Conservation (phyloP, 2,888 invertebrate genomes). For the Apotomis betuletana region DNA sequence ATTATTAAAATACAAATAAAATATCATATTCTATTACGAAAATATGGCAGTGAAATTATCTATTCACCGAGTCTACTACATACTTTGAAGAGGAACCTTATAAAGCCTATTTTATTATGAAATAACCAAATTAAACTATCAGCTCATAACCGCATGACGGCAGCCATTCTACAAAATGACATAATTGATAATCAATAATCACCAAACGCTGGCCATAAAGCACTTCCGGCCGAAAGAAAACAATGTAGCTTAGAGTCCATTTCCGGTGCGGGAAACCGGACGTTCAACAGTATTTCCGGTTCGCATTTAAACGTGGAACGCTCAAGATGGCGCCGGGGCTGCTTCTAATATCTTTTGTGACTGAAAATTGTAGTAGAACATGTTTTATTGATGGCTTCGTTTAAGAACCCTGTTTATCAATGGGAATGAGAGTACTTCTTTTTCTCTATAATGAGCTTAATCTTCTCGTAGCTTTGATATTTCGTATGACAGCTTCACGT, state of each 20-base stretch:
- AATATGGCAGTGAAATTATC: too few relatives aligned
- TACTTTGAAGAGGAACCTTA: too few relatives aligned
- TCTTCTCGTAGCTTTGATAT: too few relatives aligned
- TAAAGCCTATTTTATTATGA: neutral
- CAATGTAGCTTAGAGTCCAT: conserved; percentile 36
- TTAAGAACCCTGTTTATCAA: too few relatives aligned
- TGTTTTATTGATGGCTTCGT: neutral
- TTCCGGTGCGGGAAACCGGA: conserved; percentile 39
- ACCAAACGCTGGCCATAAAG: conserved; percentile 36
- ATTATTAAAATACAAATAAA: too few relatives aligned
- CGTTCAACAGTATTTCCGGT: conserved; percentile 33
- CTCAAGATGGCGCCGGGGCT: conserved; percentile 19
- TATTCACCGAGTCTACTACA: too few relatives aligned
- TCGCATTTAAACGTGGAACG: conserved; percentile 22
- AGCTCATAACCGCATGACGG: neutral
- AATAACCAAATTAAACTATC: neutral
- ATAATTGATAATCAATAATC: conserved; percentile 41
- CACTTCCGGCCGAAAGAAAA: conserved; percentile 32
- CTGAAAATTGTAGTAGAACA: neutral
- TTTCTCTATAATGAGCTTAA: too few relatives aligned
- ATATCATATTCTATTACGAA: too few relatives aligned
- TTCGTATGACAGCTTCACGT: too few relatives aligned
- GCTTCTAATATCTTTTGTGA: conserved; percentile 15
- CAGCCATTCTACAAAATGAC: conserved; percentile 17
- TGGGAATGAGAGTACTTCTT: too few relatives aligned